A percentile compares a stretch with the other conserved stretches of the same genome.
Evolutionary conservation across 2,888 invertebrate species (phyloP).

Genomic region (Poecilobothrus nobilitatus): DNA sequence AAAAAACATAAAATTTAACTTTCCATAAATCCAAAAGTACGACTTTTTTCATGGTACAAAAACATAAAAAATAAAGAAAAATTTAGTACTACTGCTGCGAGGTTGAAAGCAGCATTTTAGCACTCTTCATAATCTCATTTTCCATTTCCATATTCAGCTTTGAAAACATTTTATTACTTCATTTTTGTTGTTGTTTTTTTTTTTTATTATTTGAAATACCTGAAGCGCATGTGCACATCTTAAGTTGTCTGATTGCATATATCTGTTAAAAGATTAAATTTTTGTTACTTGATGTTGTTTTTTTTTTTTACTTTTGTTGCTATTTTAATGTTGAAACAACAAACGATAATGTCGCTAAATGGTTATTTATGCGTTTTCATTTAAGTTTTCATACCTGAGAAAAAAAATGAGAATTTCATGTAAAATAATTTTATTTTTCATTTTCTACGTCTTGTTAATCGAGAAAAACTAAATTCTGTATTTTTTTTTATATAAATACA

Average conservation of each 20-base stretch:
- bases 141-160: too few relatives aligned
- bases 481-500: too few relatives aligned
- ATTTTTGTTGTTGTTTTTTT: not conserved
- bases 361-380: not conserved
- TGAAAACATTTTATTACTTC: too few relatives aligned
- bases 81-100: too few relatives aligned
- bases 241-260: not conserved
- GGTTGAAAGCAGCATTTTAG: not conserved
- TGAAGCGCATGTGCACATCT: not conserved
- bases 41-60: too few relatives aligned
- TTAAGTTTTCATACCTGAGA: not conserved
- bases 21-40: not conserved
- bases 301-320: not conserved
- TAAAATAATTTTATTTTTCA: too few relatives aligned
- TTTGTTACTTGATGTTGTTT: not conserved
- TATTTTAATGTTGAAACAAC: slow-evolving; percentile 6
- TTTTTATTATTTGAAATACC: not conserved
- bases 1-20: not conserved
- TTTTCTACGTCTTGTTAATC: too few relatives aligned
- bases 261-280: not conserved
- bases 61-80: too few relatives aligned
- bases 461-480: too few relatives aligned
- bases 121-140: not conserved
- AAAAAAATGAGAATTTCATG: not conserved
- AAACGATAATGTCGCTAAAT: slow-evolving; percentile 5